These are phyloP conservation scores for Lasius platythorax DNA, from an alignment of 2,888 invertebrate genomes.

Conservation along the genomic window DNA sequence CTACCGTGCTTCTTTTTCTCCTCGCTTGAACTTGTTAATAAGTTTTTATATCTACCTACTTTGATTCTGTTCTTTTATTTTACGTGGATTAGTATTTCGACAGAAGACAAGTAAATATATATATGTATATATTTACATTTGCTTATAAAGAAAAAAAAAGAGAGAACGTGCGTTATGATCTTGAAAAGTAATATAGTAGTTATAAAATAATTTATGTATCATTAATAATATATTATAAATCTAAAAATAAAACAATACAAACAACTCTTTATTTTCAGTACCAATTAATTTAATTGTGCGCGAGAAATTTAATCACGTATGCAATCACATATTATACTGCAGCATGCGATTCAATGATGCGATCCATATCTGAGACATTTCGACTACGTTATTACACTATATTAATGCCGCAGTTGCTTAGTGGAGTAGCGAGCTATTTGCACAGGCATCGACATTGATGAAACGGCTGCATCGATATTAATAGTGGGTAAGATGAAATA, in stretches of 20 bases:
- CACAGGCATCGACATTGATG: slow-evolving; percentile 17
- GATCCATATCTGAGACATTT: slow-evolving; percentile 41
- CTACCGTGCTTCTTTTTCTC: not conserved
- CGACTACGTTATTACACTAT: not conserved
- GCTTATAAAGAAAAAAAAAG: not conserved
- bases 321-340: not conserved
- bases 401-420: slow-evolving; percentile 36
- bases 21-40: slow-evolving; percentile 15
- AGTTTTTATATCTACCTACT: slow-evolving; percentile 13
- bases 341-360: not conserved
- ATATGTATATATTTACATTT: not conserved
- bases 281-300: not conserved
- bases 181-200: not conserved
- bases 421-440: slow-evolving; percentile 37
- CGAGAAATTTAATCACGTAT: slow-evolving; percentile 1
- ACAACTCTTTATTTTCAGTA: not conserved
- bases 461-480: slow-evolving; percentile 12
- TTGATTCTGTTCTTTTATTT: slow-evolving; percentile 2
- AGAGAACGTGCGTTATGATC: not conserved
- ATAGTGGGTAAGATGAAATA: not conserved
- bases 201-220: not conserved
- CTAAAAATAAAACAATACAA: not conserved
- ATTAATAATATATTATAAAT: not conserved
- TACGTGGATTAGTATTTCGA: not conserved
- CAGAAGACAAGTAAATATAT: not conserved